Evolutionary conservation across 1,140 invertebrate genomes (phyloP), one percentile per base, ranked within the genome.

Genomic region (Solenopsis invicta): DNA sequence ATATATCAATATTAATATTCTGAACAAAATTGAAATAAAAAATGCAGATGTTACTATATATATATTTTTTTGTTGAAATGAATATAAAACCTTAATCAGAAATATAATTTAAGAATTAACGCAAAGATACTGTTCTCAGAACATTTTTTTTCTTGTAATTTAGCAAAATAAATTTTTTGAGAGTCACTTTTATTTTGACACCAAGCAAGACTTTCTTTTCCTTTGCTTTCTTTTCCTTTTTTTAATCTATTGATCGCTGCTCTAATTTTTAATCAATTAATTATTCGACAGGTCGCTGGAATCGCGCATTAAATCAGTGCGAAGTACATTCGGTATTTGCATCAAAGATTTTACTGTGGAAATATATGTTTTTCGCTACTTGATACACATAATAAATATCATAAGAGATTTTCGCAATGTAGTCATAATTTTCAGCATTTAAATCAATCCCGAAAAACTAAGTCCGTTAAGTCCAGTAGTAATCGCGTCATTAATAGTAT

Each of bases 341-440:
- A n/a, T 75, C 24, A 84, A 84, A 54, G 69, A 84, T 62, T 74
- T 84, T 50, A 84, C 24, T 74, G 54, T 82, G 78, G 16, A 74
- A 74, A 18, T 82, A 72, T 74, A 61, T 37, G 62, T 59, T 18
- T 59, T 59, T 29, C 45, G 80, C 69, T 84, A 84, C 80, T 82
- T 69, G 48, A n/a, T 84, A 62, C 41, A 62, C 41, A 61, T n/a
- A 61, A 84, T 74, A 75, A 84, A 84, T 84, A 50, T 72, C n/a
- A 18, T 41, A 48, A 24, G 29, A 82, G 54, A 48, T 50, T 50
- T 74, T 29, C 50, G 37, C 67, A 16, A 29, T 41, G n/a, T 80
- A 34, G 34, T 9, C n/a, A 34, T 74, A 61, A 74, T 74, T 84
- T 72, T 59, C 18, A 18, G 1, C 13, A 61, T 1, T 45, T 48